A percentile compares a stretch with the other conserved stretches of the same genome.
Evolutionary conservation across 2,113 vertebrate species (phyloP).

Genomic region (Ceuthmochares aereus): DNA sequence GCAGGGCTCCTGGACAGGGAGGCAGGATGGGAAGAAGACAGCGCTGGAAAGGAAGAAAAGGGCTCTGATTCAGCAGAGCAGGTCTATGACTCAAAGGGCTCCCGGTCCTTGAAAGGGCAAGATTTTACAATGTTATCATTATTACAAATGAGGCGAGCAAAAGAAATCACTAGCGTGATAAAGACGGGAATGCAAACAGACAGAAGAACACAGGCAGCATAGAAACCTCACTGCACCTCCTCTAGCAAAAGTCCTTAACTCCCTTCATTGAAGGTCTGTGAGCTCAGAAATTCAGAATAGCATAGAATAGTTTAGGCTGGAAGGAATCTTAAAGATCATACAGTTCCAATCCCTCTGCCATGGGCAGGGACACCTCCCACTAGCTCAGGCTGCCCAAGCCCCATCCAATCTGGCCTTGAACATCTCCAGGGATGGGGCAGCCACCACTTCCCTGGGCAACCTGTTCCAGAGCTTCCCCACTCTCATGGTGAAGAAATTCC

Average conservation of each 20-base stretch:
- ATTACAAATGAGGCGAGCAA: background rate
- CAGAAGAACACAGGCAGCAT: background rate
- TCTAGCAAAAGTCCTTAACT: background rate
- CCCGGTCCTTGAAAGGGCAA: background rate
- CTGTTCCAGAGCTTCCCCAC: no score
- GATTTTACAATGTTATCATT: background rate
- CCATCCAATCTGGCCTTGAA: no score
- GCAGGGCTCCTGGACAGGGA: background rate
- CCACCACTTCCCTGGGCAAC: no score
- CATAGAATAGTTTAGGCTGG: no score
- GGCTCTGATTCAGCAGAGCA: constrained; percentile 26
- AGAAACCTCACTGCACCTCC: background rate
- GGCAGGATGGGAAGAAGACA: background rate
- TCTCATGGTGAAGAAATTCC: no score
- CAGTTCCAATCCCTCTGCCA: no score
- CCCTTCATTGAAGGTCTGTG: background rate
- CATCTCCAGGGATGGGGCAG: no score
- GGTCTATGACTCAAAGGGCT: constrained; percentile 9
- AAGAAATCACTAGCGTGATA: background rate
- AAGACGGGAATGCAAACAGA: background rate
- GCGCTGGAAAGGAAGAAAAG: background rate
- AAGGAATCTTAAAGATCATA: no score
- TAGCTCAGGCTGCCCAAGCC: no score
- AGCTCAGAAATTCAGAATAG: background rate
- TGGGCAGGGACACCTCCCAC: no score